phyloP scores from a whole-genome alignment of 1,140 invertebrate genomes.

The Philopotamus ludificatus region DNA sequence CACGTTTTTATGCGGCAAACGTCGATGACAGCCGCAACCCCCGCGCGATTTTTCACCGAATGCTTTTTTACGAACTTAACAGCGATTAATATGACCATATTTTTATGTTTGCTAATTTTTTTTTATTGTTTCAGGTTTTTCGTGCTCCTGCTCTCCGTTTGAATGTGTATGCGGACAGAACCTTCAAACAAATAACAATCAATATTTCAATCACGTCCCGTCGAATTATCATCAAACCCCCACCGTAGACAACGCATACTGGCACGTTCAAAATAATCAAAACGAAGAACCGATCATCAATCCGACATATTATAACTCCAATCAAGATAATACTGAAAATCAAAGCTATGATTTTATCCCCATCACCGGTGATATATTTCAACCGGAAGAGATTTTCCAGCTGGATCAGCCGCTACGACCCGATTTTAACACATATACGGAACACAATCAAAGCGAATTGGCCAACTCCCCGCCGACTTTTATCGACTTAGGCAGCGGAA shows the following conservation, averaged over 20 bases:
- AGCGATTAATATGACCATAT: background rate
- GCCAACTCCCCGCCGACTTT: constrained; percentile 67
- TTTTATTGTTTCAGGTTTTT: constrained; percentile 54
- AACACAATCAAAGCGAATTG: constrained; percentile 51
- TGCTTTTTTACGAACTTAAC: background rate
- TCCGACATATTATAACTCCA: constrained; percentile 21
- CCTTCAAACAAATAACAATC: constrained; percentile 43
- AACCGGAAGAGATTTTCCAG: constrained; percentile 76
- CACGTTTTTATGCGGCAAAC: too few relatives aligned
- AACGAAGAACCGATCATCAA: constrained; percentile 18
- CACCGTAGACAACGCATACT: constrained; percentile 32
- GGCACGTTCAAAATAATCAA: constrained; percentile 21
- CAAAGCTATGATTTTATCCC: constrained; percentile 54
- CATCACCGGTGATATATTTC: constrained; percentile 67
- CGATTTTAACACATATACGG: constrained; percentile 54
- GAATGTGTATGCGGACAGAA: constrained; percentile 59
- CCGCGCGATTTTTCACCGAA: background rate
- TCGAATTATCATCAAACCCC: constrained; percentile 35
- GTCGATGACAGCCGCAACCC: too few relatives aligned
- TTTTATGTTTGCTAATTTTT: constrained; percentile 5
- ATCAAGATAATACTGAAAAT: constrained; percentile 30
- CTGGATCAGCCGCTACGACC: constrained; percentile 70
- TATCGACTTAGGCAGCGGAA: constrained; percentile 68
- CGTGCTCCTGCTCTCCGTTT: constrained; percentile 66
- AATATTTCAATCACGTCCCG: constrained; percentile 31